Conservation (phyloP, 2,113 vertebrate genomes). For the Stomatorhinus ivindoensis region DNA sequence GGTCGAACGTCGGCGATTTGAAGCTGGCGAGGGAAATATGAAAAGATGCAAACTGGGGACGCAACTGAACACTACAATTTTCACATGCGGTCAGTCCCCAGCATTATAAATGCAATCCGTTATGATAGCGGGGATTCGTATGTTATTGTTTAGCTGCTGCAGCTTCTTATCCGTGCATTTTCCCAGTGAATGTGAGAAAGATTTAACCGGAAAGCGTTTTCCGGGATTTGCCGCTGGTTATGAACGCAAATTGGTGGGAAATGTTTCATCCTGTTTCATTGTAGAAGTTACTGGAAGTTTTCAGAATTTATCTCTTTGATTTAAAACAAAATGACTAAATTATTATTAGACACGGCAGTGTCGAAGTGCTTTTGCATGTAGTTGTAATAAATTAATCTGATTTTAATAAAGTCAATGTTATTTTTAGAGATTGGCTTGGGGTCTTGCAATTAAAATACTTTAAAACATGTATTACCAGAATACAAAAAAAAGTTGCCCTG, state of each 20-base stretch:
- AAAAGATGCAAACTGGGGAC: background rate
- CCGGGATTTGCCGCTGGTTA: background rate
- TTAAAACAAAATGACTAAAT: background rate
- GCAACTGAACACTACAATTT: background rate
- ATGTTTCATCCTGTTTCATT: background rate
- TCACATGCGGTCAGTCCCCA: background rate
- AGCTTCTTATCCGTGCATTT: background rate
- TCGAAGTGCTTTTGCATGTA: background rate
- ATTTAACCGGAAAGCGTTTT: background rate
- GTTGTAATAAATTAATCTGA: slow-evolving; percentile 12
- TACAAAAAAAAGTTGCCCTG: background rate
- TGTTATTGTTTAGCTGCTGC: background rate
- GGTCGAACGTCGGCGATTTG: background rate
- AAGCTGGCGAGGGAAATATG: background rate
- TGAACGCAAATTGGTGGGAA: background rate
- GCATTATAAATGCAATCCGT: background rate
- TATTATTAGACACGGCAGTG: background rate
- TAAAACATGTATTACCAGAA: background rate
- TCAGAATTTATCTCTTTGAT: background rate
- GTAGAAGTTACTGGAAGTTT: background rate
- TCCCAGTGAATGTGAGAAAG: background rate
- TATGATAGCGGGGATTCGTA: background rate
- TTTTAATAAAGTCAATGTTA: background rate
- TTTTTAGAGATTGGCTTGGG: background rate
- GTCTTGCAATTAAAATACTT: background rate